These are phyloP conservation scores for Carpatolechia fugitivella DNA, from an alignment of 2,888 invertebrate species.

Conservation along the genomic window DNA sequence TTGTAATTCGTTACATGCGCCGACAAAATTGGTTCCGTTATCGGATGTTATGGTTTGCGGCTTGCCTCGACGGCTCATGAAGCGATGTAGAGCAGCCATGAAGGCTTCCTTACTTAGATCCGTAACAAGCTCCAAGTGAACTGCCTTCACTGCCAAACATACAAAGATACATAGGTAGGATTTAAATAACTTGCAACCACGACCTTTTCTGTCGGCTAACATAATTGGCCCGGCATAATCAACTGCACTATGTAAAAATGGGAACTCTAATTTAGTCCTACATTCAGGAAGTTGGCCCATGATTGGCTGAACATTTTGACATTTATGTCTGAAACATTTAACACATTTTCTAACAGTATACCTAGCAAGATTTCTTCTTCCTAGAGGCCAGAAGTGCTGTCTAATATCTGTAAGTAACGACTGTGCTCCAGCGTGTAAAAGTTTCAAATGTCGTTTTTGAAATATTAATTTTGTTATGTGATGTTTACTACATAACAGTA, in stretches of 20 bases:
- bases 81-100: constrained; percentile 22
- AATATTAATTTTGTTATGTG: not conserved
- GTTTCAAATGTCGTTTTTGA: not conserved
- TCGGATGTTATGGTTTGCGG: constrained; percentile 12
- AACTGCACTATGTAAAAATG: constrained; percentile 1
- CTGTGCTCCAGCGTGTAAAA: not conserved
- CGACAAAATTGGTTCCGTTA: constrained; percentile 17
- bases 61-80: constrained; percentile 17
- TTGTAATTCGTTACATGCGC: constrained; percentile 12
- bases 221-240: constrained; percentile 20
- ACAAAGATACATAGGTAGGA: constrained; percentile 9
- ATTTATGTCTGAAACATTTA: not conserved
- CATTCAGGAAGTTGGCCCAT: not conserved
- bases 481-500: not conserved
- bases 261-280: not conserved
- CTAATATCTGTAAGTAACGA: not conserved
- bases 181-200: constrained; percentile 8
- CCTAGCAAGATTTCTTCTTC: not conserved
- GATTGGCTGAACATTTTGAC: not conserved
- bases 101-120: constrained; percentile 22
- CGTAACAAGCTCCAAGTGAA: constrained; percentile 26
- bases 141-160: constrained; percentile 5
- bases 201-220: constrained; percentile 18
- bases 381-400: not conserved
- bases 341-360: not conserved